Evolutionary conservation across 2,113 vertebrate genomes (phyloP).

Genomic region (Channa maculata): DNA sequence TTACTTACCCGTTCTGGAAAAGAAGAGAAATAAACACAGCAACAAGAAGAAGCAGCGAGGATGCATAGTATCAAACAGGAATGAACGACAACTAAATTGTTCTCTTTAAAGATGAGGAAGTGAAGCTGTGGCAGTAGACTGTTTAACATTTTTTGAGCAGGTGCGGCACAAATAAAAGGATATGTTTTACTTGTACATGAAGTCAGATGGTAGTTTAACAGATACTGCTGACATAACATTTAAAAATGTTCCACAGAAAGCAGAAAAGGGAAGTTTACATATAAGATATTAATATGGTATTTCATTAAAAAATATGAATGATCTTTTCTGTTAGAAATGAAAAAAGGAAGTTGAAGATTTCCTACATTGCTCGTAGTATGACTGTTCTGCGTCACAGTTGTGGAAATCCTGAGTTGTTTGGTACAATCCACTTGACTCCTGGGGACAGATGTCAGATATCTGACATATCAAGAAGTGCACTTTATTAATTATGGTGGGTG

Average conservation of each 20-base stretch:
- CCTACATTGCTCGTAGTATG: too few species aligned
- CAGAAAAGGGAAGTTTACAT: too few species aligned
- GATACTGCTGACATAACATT: too few species aligned
- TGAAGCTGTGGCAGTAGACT: background rate
- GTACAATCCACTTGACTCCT: too few species aligned
- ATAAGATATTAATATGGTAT: too few species aligned
- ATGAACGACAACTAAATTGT: background rate
- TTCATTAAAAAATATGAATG: background rate
- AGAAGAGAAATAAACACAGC: background rate
- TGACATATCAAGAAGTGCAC: too few species aligned
- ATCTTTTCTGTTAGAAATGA: background rate
- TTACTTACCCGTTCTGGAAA: constrained; percentile 41
- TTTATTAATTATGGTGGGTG: too few species aligned
- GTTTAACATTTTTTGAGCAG: background rate
- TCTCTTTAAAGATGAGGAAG: constrained; percentile 10
- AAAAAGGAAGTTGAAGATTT: background rate
- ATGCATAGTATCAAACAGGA: constrained; percentile 16
- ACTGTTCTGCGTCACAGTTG: too few species aligned
- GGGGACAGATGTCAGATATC: background rate
- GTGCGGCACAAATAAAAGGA: background rate
- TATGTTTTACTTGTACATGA: too few species aligned
- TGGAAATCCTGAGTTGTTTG: too few species aligned
- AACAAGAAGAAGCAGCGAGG: background rate
- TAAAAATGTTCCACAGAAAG: too few species aligned
- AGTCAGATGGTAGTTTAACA: too few species aligned